Evolutionary conservation across 2,888 invertebrate species (phyloP).

Genomic region (Ditula angustiorana): DNA sequence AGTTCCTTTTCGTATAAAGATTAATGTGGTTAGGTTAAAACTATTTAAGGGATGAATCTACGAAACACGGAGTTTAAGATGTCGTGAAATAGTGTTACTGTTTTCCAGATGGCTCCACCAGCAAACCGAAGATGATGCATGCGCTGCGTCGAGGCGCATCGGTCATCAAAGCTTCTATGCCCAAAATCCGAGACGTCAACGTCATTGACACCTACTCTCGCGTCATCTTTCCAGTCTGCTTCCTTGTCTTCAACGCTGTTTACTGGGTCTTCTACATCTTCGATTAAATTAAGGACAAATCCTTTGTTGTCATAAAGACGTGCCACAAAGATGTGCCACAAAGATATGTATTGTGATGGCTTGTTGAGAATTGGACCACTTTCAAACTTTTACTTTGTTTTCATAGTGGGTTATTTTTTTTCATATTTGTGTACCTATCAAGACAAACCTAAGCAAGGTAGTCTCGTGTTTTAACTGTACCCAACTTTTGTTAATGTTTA

Average conservation of each 20-base stretch:
- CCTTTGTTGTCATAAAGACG: neutral
- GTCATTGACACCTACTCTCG: conserved; percentile 99
- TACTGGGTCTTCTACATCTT: conserved; percentile 98
- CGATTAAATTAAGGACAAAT: conserved; percentile 69
- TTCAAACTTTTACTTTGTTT: neutral
- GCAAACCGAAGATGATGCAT: conserved; percentile 91
- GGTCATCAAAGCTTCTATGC: conserved; percentile 95
- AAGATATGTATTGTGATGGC: too few relatives aligned
- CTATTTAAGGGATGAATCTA: too few relatives aligned
- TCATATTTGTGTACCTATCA: neutral
- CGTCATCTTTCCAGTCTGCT: conserved; percentile 97
- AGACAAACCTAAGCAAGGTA: too few relatives aligned
- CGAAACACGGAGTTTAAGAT: too few relatives aligned
- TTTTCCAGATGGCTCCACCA: conserved; percentile 81
- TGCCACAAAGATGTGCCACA: too few relatives aligned
- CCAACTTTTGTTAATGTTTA: too few relatives aligned
- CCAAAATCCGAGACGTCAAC: conserved; percentile 98
- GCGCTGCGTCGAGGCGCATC: conserved; percentile 93
- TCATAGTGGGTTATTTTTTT: neutral
- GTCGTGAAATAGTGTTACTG: neutral
- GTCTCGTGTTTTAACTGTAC: too few relatives aligned
- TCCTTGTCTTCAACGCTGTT: conserved; percentile 96
- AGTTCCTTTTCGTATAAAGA: too few relatives aligned
- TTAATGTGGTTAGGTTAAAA: too few relatives aligned
- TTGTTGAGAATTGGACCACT: neutral